Evolutionary conservation across 2,888 invertebrate genomes (phyloP).

Genomic region (Mesorhabditis spiculigera): DNA sequence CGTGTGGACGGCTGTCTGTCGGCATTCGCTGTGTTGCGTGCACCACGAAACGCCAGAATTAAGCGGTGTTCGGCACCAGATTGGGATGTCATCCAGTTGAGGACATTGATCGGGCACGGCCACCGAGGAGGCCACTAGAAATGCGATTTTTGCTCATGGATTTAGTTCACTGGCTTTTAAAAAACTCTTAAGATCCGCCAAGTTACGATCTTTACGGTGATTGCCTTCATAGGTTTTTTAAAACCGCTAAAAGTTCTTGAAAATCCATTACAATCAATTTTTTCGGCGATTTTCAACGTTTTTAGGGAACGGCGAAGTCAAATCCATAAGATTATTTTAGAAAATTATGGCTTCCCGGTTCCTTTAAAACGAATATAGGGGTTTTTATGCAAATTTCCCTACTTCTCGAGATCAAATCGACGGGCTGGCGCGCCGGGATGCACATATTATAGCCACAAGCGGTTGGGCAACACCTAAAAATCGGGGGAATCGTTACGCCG

Average conservation of each 20-base stretch:
- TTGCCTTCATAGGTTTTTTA: too few relatives aligned
- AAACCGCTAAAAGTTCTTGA: too few relatives aligned
- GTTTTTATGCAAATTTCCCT: not conserved
- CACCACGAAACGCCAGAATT: not conserved
- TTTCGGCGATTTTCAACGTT: too few relatives aligned
- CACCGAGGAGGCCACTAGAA: not conserved
- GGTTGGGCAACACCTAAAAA: constrained; percentile 6
- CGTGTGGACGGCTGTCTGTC: not conserved
- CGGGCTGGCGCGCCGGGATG: not conserved
- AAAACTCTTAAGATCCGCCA: too few relatives aligned
- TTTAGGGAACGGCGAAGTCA: too few relatives aligned
- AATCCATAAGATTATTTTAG: too few relatives aligned
- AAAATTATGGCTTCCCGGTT: too few relatives aligned
- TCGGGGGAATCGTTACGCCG: not conserved
- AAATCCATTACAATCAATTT: too few relatives aligned
- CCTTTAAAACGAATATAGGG: too few relatives aligned
- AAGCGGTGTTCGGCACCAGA: not conserved
- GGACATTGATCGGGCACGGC: not conserved
- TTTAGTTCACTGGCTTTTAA: too few relatives aligned
- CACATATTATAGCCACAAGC: not conserved
- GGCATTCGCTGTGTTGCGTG: not conserved
- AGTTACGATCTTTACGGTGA: too few relatives aligned
- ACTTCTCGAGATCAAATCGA: constrained; percentile 1
- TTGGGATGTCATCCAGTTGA: not conserved
- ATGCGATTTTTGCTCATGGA: not conserved